Evolutionary conservation across 2,888 invertebrate genomes (phyloP), one percentile per base, ranked within the genome.

Genomic region (Stegophylla sp.): DNA sequence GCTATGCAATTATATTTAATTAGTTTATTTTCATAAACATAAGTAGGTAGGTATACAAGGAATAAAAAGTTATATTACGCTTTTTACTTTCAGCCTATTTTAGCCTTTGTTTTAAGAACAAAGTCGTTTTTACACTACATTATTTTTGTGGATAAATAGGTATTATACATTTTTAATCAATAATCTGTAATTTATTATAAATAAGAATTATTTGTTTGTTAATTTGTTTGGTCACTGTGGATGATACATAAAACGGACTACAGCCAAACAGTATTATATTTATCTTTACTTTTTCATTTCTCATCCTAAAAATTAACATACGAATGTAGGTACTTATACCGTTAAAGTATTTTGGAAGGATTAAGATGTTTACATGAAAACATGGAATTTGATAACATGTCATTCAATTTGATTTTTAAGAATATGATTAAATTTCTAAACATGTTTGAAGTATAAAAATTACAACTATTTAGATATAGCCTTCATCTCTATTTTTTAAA

Each of bases 171-270:
- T 20, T 15, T 13, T 53, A 28, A 34, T 28, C 45, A 9, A 28
- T 73, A 45, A 23, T 45, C n/a, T 59, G 28, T 45, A 61, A 59
- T n/a, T 26, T 73, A n/a, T n/a, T n/a, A 73, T 26, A 20, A 9
- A 15, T 73, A 73, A 73, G 61, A 45, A 73, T n/a, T 43, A 41
- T n/a, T n/a, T n/a, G n/a, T n/a, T n/a, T n/a, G 17, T 45, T 59
- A 23, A 72, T 2, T 59, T 73, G 73, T 73, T 73, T 73, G 73
- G 61, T 28, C 28, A 28, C 73, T 73, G 73, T 73, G 41, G 73
- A 73, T 45, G 61, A 73, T 61, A 61, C n/a, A 23, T 73, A 61
- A 26, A 61, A 61, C 45, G 45, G 73, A 61, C 73, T 73, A 45
- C 73, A 73, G 73, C 61, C 73, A 73, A 28, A 73, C 73, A 73